Conservation (phyloP, 1,140 invertebrate genomes). For the Cylas formicarius region DNA sequence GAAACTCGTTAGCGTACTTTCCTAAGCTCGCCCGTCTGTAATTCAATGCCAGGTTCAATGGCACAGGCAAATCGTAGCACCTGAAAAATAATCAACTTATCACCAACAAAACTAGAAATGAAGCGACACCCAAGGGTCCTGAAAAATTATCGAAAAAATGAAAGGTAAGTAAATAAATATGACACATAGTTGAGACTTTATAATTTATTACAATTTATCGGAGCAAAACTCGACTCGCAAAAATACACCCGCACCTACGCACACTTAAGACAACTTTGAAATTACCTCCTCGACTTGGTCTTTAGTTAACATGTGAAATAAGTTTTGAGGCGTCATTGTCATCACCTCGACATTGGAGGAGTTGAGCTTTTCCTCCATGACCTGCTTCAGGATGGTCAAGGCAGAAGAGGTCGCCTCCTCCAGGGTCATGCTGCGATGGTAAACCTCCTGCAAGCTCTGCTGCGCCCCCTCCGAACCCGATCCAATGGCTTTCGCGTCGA, state of each 20-base stretch:
- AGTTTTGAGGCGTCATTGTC: conserved; percentile 75
- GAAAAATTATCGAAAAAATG: too few species aligned
- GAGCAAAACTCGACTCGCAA: background rate
- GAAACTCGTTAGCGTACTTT: too few species aligned
- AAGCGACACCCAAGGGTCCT: too few species aligned
- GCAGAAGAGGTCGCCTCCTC: conserved; percentile 89
- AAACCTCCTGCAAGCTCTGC: conserved; percentile 80
- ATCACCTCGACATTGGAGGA: conserved; percentile 97
- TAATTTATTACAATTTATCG: background rate
- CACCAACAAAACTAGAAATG: too few species aligned
- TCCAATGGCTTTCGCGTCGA: conserved; percentile 98
- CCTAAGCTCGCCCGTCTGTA: too few species aligned
- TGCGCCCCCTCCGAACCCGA: conserved; percentile 99
- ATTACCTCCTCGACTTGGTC: conserved; percentile 88
- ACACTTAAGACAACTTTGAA: conserved; percentile 59
- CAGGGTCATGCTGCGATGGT: conserved; percentile 80
- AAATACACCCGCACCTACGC: too few species aligned
- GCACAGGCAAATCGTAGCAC: too few species aligned
- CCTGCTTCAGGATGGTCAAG: conserved; percentile 95
- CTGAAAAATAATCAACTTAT: too few species aligned
- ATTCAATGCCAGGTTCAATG: too few species aligned
- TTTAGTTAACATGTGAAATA: conserved; percentile 87
- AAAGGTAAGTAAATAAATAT: too few species aligned
- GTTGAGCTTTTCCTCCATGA: conserved; percentile 99
- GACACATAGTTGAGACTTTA: background rate